Percentiles rank a stretch among this genome's conserved stretches.
Evolutionary conservation across 2,797 vertebrate genomes (phyloP).

Genomic region (Lacerta bilineata): DNA sequence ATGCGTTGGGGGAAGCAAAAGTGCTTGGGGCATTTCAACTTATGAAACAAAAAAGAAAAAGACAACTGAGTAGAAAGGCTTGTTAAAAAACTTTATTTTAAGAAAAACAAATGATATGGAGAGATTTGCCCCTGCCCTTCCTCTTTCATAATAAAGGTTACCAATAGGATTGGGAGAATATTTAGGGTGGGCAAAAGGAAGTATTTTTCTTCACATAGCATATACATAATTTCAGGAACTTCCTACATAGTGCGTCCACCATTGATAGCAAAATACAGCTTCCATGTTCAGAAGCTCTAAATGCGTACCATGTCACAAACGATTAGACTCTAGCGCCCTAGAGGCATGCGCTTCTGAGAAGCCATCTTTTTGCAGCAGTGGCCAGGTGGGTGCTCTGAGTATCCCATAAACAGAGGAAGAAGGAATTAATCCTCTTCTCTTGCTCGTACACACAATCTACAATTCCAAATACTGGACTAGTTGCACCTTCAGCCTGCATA

Average conservation of each 20-base stretch:
- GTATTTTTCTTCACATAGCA: neutral
- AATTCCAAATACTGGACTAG: neutral
- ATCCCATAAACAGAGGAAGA: no score
- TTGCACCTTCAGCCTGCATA: neutral
- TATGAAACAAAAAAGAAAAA: neutral
- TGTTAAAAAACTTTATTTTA: neutral
- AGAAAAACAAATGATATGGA: conserved; percentile 1
- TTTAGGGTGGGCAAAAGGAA: neutral
- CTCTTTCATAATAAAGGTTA: neutral
- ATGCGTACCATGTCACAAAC: no score
- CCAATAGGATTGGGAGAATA: neutral
- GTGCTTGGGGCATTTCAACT: neutral
- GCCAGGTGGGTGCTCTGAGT: no score
- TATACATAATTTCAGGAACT: neutral
- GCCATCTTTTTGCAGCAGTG: no score
- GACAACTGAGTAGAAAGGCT: neutral
- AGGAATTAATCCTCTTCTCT: no score
- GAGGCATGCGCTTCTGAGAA: no score
- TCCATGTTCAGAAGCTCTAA: no score
- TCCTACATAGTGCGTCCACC: neutral
- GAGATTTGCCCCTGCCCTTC: neutral
- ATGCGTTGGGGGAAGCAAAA: neutral
- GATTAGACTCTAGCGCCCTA: no score
- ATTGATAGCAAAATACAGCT: no score
- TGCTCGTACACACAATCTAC: no score